Evolutionary conservation across 2,888 invertebrate genomes (phyloP).

Genomic region (Choreutis nemorana): DNA sequence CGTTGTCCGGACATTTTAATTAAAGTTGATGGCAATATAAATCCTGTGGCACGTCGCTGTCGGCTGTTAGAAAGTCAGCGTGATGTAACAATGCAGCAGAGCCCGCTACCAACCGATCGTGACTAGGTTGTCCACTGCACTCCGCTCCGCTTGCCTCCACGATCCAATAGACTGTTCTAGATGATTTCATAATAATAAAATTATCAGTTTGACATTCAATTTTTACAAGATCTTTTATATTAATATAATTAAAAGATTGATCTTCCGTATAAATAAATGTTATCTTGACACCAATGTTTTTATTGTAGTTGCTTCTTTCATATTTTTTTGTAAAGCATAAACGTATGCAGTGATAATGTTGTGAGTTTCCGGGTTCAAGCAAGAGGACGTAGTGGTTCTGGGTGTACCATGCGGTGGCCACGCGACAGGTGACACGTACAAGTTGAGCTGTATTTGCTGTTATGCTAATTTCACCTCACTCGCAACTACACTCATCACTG

Average conservation of each 20-base stretch:
- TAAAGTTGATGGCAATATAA: conserved; percentile 44
- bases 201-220: neutral
- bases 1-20: conserved; percentile 35
- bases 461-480: no score
- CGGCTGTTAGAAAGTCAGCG: conserved; percentile 44
- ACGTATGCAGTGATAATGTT: no score
- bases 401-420: no score
- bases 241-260: neutral
- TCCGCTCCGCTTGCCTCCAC: conserved; percentile 5
- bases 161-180: neutral
- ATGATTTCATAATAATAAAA: neutral
- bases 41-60: conserved; percentile 39
- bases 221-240: neutral
- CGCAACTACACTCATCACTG: no score
- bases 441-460: no score
- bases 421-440: no score
- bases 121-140: conserved; percentile 32
- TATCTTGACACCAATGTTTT: neutral
- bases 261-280: neutral
- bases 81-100: conserved; percentile 45
- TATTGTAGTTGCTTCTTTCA: no score
- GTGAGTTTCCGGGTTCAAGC: no score
- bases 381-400: no score
- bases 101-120: conserved; percentile 29
- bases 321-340: no score